Evolutionary conservation across 2,113 vertebrate genomes (phyloP).

Genomic region (Megaleporinus macrocephalus): DNA sequence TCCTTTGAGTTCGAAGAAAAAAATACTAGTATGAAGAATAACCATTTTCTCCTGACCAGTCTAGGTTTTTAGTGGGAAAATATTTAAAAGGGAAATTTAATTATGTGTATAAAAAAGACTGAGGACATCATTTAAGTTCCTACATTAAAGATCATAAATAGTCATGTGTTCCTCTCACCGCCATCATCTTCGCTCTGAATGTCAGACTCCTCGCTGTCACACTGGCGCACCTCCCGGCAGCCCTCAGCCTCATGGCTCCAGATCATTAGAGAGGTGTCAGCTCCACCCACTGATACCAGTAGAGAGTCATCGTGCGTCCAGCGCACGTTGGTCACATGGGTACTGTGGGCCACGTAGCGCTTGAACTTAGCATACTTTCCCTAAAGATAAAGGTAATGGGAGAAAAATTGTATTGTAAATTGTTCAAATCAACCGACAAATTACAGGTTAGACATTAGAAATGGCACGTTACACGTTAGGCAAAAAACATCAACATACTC

Average conservation of each 20-base stretch:
- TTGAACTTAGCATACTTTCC: conserved; percentile 97
- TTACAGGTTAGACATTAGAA: no score
- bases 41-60: not conserved
- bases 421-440: not conserved
- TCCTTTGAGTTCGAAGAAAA: not conserved
- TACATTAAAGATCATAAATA: no score
- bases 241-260: conserved; percentile 91
- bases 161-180: conserved; percentile 73
- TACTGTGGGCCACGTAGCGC: conserved; percentile 94
- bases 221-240: conserved; percentile 84
- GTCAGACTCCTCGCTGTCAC: conserved; percentile 97
- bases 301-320: conserved; percentile 93
- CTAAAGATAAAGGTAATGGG: conserved; percentile 69
- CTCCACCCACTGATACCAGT: conserved; percentile 89
- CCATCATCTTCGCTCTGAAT: conserved; percentile 97
- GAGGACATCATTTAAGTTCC: no score
- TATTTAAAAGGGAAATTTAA: not conserved
- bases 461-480: no score
- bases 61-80: not conserved
- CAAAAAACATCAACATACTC: not conserved
- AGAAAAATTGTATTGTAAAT: not conserved
- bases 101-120: no score
- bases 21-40: not conserved
- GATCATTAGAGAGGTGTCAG: conserved; percentile 94
- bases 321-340: conserved; percentile 94